phyloP scores from a whole-genome alignment of 2,113 vertebrate species.

The Austrofundulus limnaeus region DNA sequence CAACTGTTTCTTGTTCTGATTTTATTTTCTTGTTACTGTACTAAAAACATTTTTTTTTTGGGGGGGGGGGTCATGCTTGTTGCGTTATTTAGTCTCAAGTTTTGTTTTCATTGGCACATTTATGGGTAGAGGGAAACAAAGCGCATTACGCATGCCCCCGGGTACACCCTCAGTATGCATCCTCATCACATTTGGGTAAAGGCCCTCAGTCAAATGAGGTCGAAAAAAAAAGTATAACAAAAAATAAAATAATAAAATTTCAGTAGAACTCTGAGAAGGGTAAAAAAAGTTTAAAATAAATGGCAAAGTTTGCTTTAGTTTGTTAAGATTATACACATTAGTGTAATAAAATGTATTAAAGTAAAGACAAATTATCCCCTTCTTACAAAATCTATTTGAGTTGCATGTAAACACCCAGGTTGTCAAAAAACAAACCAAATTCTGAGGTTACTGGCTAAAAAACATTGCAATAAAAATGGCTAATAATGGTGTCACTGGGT shows the following conservation, averaged over 20 bases:
- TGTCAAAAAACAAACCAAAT: not conserved
- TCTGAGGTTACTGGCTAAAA: constrained; percentile 9
- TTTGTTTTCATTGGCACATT: constrained; percentile 48
- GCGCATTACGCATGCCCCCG: constrained; percentile 49
- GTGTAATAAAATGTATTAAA: constrained; percentile 5
- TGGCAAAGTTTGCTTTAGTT: not conserved
- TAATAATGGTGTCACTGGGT: constrained; percentile 10
- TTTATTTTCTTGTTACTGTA: constrained; percentile 23
- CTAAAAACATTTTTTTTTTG: constrained; percentile 41
- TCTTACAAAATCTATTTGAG: constrained; percentile 17
- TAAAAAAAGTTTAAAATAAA: not conserved
- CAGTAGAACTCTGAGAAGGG: too few relatives aligned
- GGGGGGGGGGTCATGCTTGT: constrained; percentile 42
- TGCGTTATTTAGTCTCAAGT: constrained; percentile 48
- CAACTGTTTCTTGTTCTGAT: constrained; percentile 28
- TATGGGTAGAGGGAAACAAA: constrained; percentile 46
- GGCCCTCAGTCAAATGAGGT: constrained; percentile 23
- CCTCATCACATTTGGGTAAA: constrained; percentile 40
- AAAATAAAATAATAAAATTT: not conserved
- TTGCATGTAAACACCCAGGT: not conserved
- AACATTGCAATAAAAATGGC: constrained; percentile 18
- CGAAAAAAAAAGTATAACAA: not conserved
- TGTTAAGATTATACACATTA: not conserved
- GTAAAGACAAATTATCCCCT: constrained; percentile 6
- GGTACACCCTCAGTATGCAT: constrained; percentile 37